Base-by-base conservation (phyloP, 2,888 invertebrate species). In the Alitta virens region DNA sequence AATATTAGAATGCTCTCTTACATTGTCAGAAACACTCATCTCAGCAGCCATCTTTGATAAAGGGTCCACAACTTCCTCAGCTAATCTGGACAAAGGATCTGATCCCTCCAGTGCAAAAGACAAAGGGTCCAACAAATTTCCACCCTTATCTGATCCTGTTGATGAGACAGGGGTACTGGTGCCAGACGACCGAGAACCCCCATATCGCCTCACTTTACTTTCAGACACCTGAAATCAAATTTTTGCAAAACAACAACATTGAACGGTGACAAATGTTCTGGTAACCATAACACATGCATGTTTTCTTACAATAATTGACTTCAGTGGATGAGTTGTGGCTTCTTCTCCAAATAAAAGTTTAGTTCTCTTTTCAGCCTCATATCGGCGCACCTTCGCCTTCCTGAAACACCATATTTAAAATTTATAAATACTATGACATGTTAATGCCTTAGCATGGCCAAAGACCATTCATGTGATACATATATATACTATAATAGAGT, bases 31-130 rank as follows among this genome's bases (percentile, higher is more conserved):
- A 7, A 49, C 7, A 49, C 16, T 49, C 9, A 49, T 52, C 52
- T 59, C 40, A 12, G 43, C 18, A 7, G 24, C 56, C 61, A 60
- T 55, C 33, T 26, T 53, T 38, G 65, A 54, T n/a, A 88, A 80
- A 1, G 89, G 88, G 80, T 89, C 89, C 2, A 24, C 57, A 75
- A 87, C 81, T 52, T 80, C 77, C 1, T 77, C 73, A 24, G 87
- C 88, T 81, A 90, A 88, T 73, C 88, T 88, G 23, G 89, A 89
- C 26, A 91, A 81, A 0, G 91, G 91, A 83, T 91, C 91, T 0
- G 86, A 84, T 27, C 90, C 90, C 76, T 90, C 90, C 2, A 91
- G 78, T 38, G 87, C 86, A 25, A 74, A 65, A 64, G 74, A 77
- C 14, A 81, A 66, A 7, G 72, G 77, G 55, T 74, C 76, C 57